These are phyloP conservation scores for Orthosia gracilis DNA, from an alignment of 2,888 invertebrate species.

Conservation along the genomic window DNA sequence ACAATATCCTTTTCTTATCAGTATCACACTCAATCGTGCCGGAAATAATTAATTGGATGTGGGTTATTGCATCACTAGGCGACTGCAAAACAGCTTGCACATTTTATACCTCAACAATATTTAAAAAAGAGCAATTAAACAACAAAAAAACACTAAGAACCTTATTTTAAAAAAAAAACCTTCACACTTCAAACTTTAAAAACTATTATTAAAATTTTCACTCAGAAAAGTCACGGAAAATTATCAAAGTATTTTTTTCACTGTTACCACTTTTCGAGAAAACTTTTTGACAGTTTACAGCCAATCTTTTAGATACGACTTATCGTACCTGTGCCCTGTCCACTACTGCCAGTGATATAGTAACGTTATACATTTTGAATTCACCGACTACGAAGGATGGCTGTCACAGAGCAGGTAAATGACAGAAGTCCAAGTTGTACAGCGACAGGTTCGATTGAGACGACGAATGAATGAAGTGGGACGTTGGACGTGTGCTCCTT, in stretches of 20 bases:
- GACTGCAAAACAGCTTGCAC: background rate
- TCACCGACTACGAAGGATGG: slow-evolving; percentile 44
- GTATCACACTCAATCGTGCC: slow-evolving; percentile 1
- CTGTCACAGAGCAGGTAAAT: slow-evolving; percentile 43
- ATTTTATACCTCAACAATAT: background rate
- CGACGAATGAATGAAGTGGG: slow-evolving; percentile 37
- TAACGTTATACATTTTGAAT: slow-evolving; percentile 63
- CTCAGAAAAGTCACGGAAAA: slow-evolving; percentile 1
- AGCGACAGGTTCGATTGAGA: background rate
- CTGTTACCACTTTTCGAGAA: slow-evolving; percentile 23
- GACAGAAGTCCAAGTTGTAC: slow-evolving; percentile 49
- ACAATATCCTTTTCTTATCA: background rate
- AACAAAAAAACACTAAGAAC: slow-evolving; percentile 5
- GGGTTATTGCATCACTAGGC: slow-evolving; percentile 27
- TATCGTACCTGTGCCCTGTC: slow-evolving; percentile 64
- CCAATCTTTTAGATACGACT: slow-evolving; percentile 55
- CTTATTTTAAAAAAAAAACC: background rate
- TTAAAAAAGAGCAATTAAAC: slow-evolving; percentile 14
- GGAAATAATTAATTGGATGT: slow-evolving; percentile 28
- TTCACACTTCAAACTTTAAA: background rate
- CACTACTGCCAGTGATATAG: slow-evolving; percentile 64
- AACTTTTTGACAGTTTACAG: slow-evolving; percentile 18
- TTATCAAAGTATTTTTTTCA: slow-evolving; percentile 6
- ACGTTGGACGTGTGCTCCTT: slow-evolving; percentile 7
- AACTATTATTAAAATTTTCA: slow-evolving; percentile 7